Evolutionary conservation across 2,797 vertebrate genomes (phyloP), one percentile per base, ranked within the genome.

Genomic region (Simalia tracyae): DNA sequence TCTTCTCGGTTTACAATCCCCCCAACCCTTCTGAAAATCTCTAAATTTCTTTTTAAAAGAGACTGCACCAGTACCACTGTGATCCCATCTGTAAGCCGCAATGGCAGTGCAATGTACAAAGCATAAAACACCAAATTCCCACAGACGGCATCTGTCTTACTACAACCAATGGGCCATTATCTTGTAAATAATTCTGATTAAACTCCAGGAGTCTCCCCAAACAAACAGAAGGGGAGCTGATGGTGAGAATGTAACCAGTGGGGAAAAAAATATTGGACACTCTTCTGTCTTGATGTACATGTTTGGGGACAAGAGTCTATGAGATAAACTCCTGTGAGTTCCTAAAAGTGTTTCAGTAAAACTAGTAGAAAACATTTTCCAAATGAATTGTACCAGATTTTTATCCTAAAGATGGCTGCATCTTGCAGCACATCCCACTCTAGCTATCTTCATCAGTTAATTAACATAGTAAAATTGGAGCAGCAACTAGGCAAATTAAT

Each of bases 111-210:
- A 95, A 96, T 94, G 96, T 96, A 95, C 91, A 93, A 95, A 96
- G 96, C 97, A 97, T 97, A 97, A 98, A 98, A 93, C 96, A 97
- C 97, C 95, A 97, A 98, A 97, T 98, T 97, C 97, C 97, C 96
- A 98, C 97, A 97, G 98, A 97, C 97, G 96, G 97, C 98, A 98
- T 98, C 98, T 98, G 98, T 97, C 97, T 98, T 95, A 97, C 96
- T 96, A 96, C 97, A 98, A 98, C 97, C 97, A 97, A 97, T 97
- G 97, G 97, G 97, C 97, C 97, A 97, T 98, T 98, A 98, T 98
- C 97, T 98, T 98, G 97, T 98, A 98, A 98, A 98, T 98, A 98
- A 98, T 98, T 98, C 97, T 98, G 97, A 98, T 97, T 97, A 97
- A 98, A 97, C 97, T 96, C 96, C 96, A 96, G 97, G 96, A 94